phyloP scores from a whole-genome alignment of 2,797 vertebrate species.

The Anguilla obscura region DNA sequence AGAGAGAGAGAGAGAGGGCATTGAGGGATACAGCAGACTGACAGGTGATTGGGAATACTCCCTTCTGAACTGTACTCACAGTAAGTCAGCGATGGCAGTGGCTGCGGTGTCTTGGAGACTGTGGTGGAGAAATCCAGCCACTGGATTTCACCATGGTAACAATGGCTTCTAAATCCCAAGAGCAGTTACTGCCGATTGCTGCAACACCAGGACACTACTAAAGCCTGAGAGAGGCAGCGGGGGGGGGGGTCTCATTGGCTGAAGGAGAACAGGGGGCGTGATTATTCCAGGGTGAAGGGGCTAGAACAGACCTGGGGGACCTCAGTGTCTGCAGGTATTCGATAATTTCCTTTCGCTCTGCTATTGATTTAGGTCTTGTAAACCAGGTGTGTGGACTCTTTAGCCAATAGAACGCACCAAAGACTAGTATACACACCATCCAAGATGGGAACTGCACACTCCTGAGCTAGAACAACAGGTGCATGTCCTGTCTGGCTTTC shows the following conservation, averaged over 20 bases:
- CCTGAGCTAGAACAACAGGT: neutral
- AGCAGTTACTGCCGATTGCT: neutral
- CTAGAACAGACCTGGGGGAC: neutral
- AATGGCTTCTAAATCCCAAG: neutral
- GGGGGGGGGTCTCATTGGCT: neutral
- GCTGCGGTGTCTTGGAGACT: neutral
- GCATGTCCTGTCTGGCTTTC: neutral
- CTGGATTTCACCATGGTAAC: constrained; percentile 23
- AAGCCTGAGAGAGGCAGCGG: neutral
- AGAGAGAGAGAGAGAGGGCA: neutral
- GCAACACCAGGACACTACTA: neutral
- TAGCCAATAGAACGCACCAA: neutral
- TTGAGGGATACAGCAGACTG: neutral
- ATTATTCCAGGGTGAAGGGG: neutral
- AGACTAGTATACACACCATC: neutral
- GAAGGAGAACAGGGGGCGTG: neutral
- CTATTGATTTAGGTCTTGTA: no score
- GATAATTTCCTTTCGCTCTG: no score
- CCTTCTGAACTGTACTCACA: neutral
- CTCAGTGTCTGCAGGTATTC: neutral
- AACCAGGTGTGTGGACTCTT: no score
- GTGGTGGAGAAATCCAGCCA: neutral
- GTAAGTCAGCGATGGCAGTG: neutral
- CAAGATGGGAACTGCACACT: neutral
- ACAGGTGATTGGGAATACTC: neutral